phyloP scores from a whole-genome alignment of 1,140 invertebrate species.

The Brachionus plicatilis region DNA sequence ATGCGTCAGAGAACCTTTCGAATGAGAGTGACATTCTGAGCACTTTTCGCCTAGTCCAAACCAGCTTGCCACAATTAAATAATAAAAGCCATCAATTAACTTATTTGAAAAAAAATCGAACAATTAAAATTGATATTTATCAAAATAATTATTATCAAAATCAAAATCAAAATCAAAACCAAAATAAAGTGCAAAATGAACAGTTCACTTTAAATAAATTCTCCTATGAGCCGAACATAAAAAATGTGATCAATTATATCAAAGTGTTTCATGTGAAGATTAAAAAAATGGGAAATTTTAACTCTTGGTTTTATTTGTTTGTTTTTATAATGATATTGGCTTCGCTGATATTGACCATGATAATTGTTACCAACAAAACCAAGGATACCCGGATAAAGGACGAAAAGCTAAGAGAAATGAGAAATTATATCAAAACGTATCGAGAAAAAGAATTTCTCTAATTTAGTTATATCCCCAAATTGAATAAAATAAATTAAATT shows the following conservation, averaged over 20 bases:
- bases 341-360: not conserved
- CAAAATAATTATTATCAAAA: not conserved
- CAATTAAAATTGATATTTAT: not conserved
- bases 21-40: not conserved
- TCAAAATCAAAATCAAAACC: no score
- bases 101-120: not conserved
- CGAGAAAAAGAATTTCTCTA: not conserved
- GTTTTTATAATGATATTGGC: not conserved
- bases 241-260: not conserved
- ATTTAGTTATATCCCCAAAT: not conserved
- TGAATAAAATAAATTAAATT: not conserved
- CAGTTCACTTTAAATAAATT: not conserved
- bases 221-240: not conserved
- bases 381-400: not conserved
- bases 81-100: not conserved
- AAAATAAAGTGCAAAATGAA: not conserved
- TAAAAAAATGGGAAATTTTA: not conserved
- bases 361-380: not conserved
- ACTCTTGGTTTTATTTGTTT: not conserved
- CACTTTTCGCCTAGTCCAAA: not conserved
- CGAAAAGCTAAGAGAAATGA: not conserved
- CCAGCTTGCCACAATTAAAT: not conserved
- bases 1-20: not conserved
- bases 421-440: not conserved
- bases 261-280: not conserved